Percentiles rank a stretch among this genome's conserved stretches.
Conservation (phyloP, 37 sponge, comb jelly and placozoan species). For the Ephydatia muelleri region DNA sequence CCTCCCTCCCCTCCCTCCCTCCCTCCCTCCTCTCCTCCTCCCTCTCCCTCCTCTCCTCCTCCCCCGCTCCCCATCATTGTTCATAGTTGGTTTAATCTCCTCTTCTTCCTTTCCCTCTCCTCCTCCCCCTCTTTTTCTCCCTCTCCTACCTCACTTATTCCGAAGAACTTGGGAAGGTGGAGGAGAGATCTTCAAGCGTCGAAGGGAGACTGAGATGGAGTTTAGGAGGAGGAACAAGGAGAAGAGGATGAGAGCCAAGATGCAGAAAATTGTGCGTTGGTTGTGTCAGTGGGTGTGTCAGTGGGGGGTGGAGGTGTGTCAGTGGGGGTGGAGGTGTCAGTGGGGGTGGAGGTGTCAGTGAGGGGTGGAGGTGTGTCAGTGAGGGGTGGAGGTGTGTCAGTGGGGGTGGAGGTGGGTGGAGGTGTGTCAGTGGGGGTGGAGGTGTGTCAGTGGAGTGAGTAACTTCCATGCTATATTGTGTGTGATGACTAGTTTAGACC, state of each 20-base stretch:
- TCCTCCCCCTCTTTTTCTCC: neutral
- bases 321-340: neutral
- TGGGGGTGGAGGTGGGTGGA: too few relatives aligned
- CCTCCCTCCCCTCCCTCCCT: slow-evolving; percentile 17
- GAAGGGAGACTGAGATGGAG: slow-evolving; percentile 77
- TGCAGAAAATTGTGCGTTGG: slow-evolving; percentile 22
- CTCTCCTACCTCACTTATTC: neutral
- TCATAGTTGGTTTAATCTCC: slow-evolving; percentile 5
- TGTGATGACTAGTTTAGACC: too few relatives aligned
- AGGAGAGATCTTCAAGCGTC: slow-evolving; percentile 77
- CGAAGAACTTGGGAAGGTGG: slow-evolving; percentile 54
- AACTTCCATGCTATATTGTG: too few relatives aligned
- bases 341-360: neutral
- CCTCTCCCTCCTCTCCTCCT: neutral
- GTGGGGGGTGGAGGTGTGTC: neutral
- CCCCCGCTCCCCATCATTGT: neutral
- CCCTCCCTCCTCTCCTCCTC: slow-evolving; percentile 13
- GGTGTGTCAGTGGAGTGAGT: too few relatives aligned
- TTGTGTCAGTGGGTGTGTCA: neutral
- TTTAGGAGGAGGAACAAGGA: slow-evolving; percentile 70
- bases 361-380: too few relatives aligned
- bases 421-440: too few relatives aligned
- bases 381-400: too few relatives aligned
- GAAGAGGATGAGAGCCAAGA: slow-evolving; percentile 65
- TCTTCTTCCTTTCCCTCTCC: slow-evolving; percentile 6